Base-by-base conservation (phyloP, 2,113 vertebrate genomes). In the Atrichornis clamosus region DNA sequence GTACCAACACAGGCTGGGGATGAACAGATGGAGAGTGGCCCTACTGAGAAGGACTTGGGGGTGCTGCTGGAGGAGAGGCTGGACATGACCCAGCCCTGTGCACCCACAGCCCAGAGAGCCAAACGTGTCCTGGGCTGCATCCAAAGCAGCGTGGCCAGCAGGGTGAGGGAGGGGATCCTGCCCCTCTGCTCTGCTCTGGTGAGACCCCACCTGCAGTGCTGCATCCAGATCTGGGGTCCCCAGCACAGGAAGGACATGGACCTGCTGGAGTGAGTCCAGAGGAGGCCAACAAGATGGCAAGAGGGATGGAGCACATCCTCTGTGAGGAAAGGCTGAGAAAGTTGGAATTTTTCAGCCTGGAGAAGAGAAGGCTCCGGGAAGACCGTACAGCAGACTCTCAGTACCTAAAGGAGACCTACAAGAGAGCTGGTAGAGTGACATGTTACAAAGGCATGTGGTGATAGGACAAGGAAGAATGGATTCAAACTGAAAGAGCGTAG, bases 341-440 rank as follows among this genome's bases (percentile, higher is more conserved):
- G 13, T 4, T 46, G 17, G n/a, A 53, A n/a, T 35, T 74, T 15
- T 37, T 74, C 22, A 59, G n/a, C 19, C 13, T n/a, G 37, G 22
- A 52, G 15, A 56, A 64, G 32, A 56, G 11, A 27, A 67, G 33
- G 15, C 11, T 67, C 19, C 8, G 2, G 23, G 28, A 8, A 52
- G 15, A 82, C 9, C 7, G 60, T 30, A 24, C 0, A 26, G 37
- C 28, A 53, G 30, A 15, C 13, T 67, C 24, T 53, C 5, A 60
- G 13, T 53, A 60, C 2, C 11, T 46, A 17, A n/a, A 0, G 1
- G 2, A 4, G 17, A 21, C 16, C 24, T 75, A 41, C 46, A 68
- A 59, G 23, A 68, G 63, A 5, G 2, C 11, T 15, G 4, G 5
- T 27, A 53, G 19, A 39, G 15, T 7, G 8, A 39, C 13, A 6